Base-by-base conservation (phyloP, 2,797 vertebrate species). In the Spinus pinus region DNA sequence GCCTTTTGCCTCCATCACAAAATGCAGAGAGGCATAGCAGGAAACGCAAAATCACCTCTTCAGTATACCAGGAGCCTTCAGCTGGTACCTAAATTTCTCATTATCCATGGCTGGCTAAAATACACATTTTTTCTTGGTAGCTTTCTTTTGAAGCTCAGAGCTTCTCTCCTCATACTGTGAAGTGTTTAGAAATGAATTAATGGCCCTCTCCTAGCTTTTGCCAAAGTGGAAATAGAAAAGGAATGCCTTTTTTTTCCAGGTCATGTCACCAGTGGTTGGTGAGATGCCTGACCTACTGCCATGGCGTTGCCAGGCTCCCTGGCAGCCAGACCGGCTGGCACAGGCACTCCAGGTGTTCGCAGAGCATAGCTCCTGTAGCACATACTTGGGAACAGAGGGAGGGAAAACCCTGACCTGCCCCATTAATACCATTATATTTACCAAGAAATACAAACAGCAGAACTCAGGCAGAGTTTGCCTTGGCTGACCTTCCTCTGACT, bases 331-430 rank as follows among this genome's bases (percentile, higher is more conserved):
- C 4, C 0, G 1, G 35, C 35, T 57, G 35, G 37, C n/a, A 78
- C 2, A 0, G 4, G 21, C 27, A 23, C 53, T 57, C 14, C 0
- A 0, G 20, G 16, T 65, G 19, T 39, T 39, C 5, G 30, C 73
- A 35, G 39, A 24, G 24, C 28, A 53, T 41, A 35, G 61, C 8
- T 87, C 70, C 71, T 39, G 79, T 64, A 53, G 42, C 3, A 2
- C 1, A 0, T 4, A 12, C 33, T 15, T 39, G 12, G 78, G 54
- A 65, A 17, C 0, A 37, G 8, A 47, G 5, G 10, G 21, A 54
- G 30, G 14, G 19, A 53, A 79, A 74, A 74, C 47, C 8, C n/a
- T 30, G 28, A 31, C 4, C 4, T 9, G 4, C n/a, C 9, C 25
- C 31, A 27, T 23, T 13, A 49, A 60, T 0, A 1, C 5, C 20